Evolutionary conservation across 2,113 vertebrate species (phyloP).

Genomic region (Sula dactylatra): DNA sequence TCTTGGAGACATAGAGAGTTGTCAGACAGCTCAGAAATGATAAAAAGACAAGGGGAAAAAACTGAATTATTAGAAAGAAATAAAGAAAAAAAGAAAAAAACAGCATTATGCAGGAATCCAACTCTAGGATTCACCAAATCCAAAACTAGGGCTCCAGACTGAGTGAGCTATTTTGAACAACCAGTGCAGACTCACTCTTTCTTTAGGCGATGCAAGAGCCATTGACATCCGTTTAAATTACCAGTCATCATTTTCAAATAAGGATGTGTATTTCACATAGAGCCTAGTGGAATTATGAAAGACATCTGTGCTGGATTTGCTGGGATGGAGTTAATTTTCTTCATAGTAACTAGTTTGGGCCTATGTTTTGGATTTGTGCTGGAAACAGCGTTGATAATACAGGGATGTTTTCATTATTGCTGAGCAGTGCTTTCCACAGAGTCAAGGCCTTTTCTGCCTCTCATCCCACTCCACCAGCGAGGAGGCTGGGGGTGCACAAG

Average conservation of each 20-base stretch:
- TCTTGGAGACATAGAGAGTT: background rate
- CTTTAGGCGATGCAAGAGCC: background rate
- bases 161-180: background rate
- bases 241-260: background rate
- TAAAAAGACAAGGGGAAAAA: background rate
- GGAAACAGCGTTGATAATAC: no score
- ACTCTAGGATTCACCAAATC: background rate
- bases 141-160: background rate
- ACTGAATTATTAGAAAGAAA: background rate
- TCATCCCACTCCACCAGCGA: no score
- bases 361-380: no score
- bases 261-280: background rate
- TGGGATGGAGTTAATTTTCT: no score
- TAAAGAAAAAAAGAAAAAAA: background rate
- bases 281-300: background rate
- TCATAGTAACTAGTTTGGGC: no score
- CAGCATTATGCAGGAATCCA: background rate
- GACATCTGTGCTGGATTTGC: no score
- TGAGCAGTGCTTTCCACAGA: no score
- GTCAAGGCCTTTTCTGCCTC: no score
- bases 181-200: background rate
- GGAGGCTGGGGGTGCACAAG: no score
- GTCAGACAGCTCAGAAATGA: background rate
- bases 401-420: no score
- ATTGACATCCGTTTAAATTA: background rate